A percentile compares a stretch with the other conserved stretches of the same genome.
Evolutionary conservation across 1,140 invertebrate species (phyloP).

Genomic region (Myzus persicae): DNA sequence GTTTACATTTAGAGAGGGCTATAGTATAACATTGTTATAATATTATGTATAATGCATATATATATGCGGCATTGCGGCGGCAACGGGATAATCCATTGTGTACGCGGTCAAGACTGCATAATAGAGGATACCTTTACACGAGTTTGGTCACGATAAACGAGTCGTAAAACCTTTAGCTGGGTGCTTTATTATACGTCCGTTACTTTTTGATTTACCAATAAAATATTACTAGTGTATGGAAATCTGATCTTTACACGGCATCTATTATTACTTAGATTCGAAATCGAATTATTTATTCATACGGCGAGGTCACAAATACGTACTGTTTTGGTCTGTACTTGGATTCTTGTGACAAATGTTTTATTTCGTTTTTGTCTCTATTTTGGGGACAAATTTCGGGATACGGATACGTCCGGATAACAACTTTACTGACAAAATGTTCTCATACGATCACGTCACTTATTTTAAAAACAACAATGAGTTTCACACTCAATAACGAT

Average conservation of each 20-base stretch:
- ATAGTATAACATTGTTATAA: not conserved
- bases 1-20: not conserved
- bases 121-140: not conserved
- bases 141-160: not conserved
- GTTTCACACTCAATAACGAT: not conserved
- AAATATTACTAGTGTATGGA: not conserved
- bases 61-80: no score
- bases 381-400: no score
- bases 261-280: not conserved
- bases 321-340: not conserved
- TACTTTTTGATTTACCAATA: not conserved
- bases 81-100: not conserved
- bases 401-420: not conserved
- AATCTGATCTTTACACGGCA: not conserved
- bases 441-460: not conserved
- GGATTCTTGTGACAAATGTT: not conserved
- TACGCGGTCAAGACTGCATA: not conserved
- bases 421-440: not conserved
- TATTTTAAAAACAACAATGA: not conserved
- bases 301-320: not conserved
- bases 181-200: not conserved
- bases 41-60: not conserved
- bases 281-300: not conserved
- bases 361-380: not conserved
- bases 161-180: not conserved